Conservation (phyloP, 1,140 invertebrate genomes). For the Drosophila sucinea region DNA sequence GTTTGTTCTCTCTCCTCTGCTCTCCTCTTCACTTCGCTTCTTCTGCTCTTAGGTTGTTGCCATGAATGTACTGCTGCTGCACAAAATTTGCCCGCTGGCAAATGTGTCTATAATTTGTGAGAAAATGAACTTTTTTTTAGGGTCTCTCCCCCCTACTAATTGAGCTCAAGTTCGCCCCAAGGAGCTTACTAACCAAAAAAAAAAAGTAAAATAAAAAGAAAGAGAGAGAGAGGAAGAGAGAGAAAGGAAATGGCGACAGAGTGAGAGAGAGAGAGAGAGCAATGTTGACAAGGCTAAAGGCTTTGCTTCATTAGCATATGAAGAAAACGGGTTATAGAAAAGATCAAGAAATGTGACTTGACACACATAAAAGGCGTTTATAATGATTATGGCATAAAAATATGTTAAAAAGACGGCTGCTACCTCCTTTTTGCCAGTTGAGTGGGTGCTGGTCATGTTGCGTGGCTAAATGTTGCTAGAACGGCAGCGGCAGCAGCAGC, state of each 20-base stretch:
- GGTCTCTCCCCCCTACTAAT: constrained; percentile 36
- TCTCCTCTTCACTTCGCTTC: constrained; percentile 20
- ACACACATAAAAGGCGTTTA: constrained; percentile 60
- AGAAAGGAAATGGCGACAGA: neutral
- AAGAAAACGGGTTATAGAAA: constrained; percentile 33
- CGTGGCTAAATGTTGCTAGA: constrained; percentile 55
- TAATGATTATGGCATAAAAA: constrained; percentile 50
- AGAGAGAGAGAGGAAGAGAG: constrained; percentile 1
- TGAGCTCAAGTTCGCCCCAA: constrained; percentile 31
- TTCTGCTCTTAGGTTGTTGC: constrained; percentile 2
- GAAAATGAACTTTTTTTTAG: constrained; percentile 53
- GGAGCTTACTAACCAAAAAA: constrained; percentile 25
- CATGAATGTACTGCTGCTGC: constrained; percentile 2
- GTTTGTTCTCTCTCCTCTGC: constrained; percentile 42
- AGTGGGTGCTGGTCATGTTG: constrained; percentile 59
- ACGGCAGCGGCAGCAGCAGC: constrained; percentile 17
- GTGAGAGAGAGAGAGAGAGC: constrained; percentile 3
- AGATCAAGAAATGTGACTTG: constrained; percentile 31
- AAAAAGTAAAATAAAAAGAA: neutral
- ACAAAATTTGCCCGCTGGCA: constrained; percentile 52
- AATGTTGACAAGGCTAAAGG: constrained; percentile 66
- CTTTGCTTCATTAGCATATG: constrained; percentile 73
- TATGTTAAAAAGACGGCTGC: constrained; percentile 31
- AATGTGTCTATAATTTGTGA: constrained; percentile 64
- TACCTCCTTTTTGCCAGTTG: constrained; percentile 30